Conservation (phyloP, 1,140 invertebrate species). For the Philopotamus ludificatus region DNA sequence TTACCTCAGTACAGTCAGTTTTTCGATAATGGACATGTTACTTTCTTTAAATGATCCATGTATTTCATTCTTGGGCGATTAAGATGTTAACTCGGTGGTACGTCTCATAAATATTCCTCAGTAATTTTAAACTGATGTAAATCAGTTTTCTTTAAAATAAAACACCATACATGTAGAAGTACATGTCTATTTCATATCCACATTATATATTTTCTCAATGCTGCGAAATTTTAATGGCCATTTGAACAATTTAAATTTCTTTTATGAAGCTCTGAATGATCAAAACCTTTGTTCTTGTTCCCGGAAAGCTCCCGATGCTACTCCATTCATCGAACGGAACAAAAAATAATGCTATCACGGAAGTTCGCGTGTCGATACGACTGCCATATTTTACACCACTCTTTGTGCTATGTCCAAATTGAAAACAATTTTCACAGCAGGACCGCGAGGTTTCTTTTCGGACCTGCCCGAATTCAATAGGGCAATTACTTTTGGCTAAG, state of each 20-base stretch:
- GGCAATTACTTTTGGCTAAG: conserved; percentile 7
- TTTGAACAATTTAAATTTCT: background rate
- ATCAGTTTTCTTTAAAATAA: too few species aligned
- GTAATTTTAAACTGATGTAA: too few species aligned
- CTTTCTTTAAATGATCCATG: too few species aligned
- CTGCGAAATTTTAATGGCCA: background rate
- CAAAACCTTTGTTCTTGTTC: background rate
- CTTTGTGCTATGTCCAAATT: conserved; percentile 8
- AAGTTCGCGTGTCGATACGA: conserved; percentile 1
- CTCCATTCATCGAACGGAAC: background rate
- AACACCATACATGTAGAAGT: too few species aligned
- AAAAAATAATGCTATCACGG: background rate
- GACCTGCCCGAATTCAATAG: conserved; percentile 11
- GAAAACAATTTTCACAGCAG: conserved; percentile 13
- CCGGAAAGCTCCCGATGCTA: background rate
- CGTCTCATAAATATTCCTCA: too few species aligned
- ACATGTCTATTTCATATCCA: too few species aligned
- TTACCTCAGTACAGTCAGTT: too few species aligned
- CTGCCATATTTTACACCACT: background rate
- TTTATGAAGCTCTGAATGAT: background rate
- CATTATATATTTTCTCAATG: background rate
- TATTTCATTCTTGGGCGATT: too few species aligned
- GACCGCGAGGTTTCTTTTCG: background rate
- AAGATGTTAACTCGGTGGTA: too few species aligned
- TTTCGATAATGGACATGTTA: too few species aligned